A percentile compares a stretch with the other conserved stretches of the same genome.
Conservation (phyloP, 2,113 vertebrate species). For the Beaufortia kweichowensis region DNA sequence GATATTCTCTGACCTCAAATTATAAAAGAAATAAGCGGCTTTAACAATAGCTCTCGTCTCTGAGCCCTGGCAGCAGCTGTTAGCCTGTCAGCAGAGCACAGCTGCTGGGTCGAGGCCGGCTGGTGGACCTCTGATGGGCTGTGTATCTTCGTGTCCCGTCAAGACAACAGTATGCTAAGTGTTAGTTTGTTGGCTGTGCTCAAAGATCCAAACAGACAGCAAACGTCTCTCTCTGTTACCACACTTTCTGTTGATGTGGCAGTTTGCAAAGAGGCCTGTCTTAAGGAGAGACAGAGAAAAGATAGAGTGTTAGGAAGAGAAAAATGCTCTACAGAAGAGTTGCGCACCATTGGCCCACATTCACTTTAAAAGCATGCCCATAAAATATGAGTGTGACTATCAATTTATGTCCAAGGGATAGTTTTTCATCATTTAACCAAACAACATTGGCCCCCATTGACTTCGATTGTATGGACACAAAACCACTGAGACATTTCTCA, state of each 20-base stretch:
- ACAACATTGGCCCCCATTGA: no score
- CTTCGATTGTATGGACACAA: no score
- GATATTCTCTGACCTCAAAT: background rate
- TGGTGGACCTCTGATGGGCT: background rate
- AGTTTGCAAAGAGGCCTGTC: slow-evolving; percentile 13
- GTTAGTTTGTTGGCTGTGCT: slow-evolving; percentile 33
- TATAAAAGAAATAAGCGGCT: background rate
- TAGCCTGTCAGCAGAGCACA: slow-evolving; percentile 15
- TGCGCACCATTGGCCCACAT: background rate
- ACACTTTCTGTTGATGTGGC: slow-evolving; percentile 28
- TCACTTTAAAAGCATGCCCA: background rate
- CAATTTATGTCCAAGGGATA: no score
- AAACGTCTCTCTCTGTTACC: slow-evolving; percentile 35
- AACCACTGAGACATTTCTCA: no score
- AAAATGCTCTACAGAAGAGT: background rate
- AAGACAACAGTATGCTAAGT: slow-evolving; percentile 46
- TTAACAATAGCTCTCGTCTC: background rate
- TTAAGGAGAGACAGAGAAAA: background rate
- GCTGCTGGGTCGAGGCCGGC: slow-evolving; percentile 25
- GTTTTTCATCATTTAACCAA: no score
- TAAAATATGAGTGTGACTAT: no score
- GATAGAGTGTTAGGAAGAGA: slow-evolving; percentile 17
- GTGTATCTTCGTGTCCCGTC: slow-evolving; percentile 21
- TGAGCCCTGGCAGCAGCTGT: slow-evolving; percentile 21
- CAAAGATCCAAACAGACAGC: slow-evolving; percentile 38